Conservation (phyloP, 37 sponge, comb jelly and placozoan species). For the Beroe ovata region DNA sequence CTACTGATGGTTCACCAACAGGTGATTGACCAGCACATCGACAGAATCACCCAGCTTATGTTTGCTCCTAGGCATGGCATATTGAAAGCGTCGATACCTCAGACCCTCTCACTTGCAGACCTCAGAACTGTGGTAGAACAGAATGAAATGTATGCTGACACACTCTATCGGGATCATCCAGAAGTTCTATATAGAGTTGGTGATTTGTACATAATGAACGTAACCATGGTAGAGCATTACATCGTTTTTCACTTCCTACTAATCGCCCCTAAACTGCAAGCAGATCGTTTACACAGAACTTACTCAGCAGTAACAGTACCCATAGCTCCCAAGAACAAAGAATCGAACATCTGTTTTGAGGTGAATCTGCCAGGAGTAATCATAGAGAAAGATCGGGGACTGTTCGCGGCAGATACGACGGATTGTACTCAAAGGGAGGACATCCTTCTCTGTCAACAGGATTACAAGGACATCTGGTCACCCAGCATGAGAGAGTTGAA, state of each 20-base stretch:
- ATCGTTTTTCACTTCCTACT: conserved; percentile 28
- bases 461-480: neutral
- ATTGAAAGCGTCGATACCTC: neutral
- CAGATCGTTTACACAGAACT: neutral
- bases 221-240: neutral
- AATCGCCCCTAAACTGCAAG: neutral
- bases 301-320: conserved; percentile 23
- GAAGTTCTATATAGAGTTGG: conserved; percentile 29
- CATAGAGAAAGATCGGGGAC: neutral
- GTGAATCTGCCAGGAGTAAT: neutral
- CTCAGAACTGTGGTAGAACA: neutral
- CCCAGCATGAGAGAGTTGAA: neutral
- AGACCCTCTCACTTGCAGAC: neutral
- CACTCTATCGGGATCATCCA: neutral
- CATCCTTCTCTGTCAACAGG: conserved; percentile 40
- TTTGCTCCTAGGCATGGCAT: conserved; percentile 4
- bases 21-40: neutral
- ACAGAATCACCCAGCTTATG: neutral
- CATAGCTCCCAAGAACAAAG: neutral
- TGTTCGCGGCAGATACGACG: neutral
- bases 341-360: neutral
- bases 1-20: neutral
- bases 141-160: neutral
- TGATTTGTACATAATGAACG: neutral
- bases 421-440: neutral